Evolutionary conservation across 2,113 vertebrate species (phyloP).

Genomic region (Tragelaphus imberbis): DNA sequence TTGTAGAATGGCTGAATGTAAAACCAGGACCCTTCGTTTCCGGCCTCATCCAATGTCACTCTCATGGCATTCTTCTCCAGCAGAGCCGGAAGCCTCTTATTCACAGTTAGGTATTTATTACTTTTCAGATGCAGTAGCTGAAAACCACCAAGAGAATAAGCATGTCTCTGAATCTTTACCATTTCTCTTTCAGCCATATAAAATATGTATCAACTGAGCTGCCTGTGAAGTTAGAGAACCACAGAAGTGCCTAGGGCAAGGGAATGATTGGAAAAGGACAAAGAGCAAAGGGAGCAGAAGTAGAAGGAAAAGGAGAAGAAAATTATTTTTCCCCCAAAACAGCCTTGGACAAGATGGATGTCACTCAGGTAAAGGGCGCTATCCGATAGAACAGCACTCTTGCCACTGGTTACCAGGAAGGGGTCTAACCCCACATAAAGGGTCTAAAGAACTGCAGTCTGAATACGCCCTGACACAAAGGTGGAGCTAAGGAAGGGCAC

Average conservation of each 20-base stretch:
- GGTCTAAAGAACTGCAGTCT: not conserved
- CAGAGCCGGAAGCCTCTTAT: slow-evolving; percentile 96
- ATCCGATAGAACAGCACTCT: fast-evolving
- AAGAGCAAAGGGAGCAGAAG: not conserved
- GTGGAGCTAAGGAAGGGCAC: not conserved
- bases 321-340: not conserved
- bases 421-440: not conserved
- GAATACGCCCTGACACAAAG: not conserved
- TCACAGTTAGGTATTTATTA: slow-evolving; percentile 99
- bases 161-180: not conserved
- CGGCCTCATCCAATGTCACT: slow-evolving; percentile 95
- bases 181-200: not conserved
- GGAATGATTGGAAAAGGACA: not conserved
- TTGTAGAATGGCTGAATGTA: slow-evolving; percentile 99
- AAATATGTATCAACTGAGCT: not conserved
- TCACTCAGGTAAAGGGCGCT: not conserved
- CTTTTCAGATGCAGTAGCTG: slow-evolving; percentile 98
- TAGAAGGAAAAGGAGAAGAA: not conserved
- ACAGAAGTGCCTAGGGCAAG: not conserved
- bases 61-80: slow-evolving; percentile 99
- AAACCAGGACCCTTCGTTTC: slow-evolving; percentile 99
- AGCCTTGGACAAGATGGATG: not conserved
- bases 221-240: not conserved
- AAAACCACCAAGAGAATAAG: slow-evolving; percentile 27
- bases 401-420: not conserved